Percentiles rank a stretch among this genome's conserved stretches.
These are phyloP conservation scores for Athalia circularis DNA, from an alignment of 2,888 invertebrate genomes.

Conservation along the genomic window DNA sequence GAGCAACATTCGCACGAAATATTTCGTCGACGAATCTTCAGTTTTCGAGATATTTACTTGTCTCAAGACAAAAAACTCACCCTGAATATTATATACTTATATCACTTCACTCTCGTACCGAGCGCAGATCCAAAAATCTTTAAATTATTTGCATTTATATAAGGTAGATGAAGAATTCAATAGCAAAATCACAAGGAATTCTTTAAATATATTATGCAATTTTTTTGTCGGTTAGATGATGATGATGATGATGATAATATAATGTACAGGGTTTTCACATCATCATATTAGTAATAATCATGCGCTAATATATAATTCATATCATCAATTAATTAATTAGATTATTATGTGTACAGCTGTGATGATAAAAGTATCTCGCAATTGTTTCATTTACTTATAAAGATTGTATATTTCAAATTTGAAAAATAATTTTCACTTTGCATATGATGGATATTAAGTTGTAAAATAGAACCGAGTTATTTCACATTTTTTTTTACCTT, in stretches of 20 bases:
- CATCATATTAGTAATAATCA: not conserved
- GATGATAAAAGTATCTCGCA: slow-evolving; percentile 8
- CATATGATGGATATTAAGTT: slow-evolving; percentile 26
- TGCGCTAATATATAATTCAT: not conserved
- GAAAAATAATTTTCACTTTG: slow-evolving; percentile 51
- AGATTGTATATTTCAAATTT: too few relatives aligned
- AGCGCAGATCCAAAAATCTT: slow-evolving; percentile 64
- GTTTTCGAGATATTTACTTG: too few relatives aligned
- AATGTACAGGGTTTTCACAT: slow-evolving; percentile 20
- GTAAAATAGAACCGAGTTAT: not conserved
- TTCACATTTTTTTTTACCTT: slow-evolving; percentile 1
- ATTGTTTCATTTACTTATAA: not conserved
- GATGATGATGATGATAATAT: not conserved
- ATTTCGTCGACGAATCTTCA: too few relatives aligned
- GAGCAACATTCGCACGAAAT: too few relatives aligned
- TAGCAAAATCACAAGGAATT: slow-evolving; percentile 7
- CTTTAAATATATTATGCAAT: not conserved
- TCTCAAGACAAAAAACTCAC: too few relatives aligned
- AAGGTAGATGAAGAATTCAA: not conserved
- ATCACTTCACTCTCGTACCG: slow-evolving; percentile 46
- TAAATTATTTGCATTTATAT: slow-evolving; percentile 44
- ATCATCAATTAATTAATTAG: not conserved
- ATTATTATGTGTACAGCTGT: not conserved
- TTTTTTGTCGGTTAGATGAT: not conserved
- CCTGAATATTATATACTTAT: slow-evolving; percentile 10